Conservation (phyloP, 2,888 invertebrate genomes). For the Pristionchus mayeri region DNA sequence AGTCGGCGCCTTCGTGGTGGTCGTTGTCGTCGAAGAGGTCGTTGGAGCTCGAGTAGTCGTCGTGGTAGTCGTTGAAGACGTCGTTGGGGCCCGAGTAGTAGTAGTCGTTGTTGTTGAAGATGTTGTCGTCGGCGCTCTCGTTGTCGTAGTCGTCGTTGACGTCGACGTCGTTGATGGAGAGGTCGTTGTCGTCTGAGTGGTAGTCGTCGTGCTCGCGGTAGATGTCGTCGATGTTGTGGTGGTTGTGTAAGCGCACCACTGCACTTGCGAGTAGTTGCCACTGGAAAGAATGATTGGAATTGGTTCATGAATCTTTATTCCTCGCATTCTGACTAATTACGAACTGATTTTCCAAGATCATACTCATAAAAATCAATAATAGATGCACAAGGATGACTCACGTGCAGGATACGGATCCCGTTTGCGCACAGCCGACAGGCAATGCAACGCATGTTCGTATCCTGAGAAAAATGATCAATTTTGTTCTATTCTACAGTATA, state of each 20-base stretch:
- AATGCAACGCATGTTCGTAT: neutral
- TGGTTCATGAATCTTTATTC: neutral
- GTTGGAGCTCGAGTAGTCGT: neutral
- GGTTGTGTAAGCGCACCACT: conserved; percentile 42
- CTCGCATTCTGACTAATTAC: no score
- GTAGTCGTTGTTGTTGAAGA: neutral
- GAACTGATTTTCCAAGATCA: no score
- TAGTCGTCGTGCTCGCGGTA: neutral
- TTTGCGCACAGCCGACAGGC: conserved; percentile 10
- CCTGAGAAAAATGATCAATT: neutral
- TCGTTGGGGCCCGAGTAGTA: neutral
- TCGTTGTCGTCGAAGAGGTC: neutral
- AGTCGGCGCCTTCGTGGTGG: neutral
- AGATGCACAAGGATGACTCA: neutral
- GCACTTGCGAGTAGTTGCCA: conserved; percentile 33
- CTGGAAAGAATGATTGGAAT: neutral
- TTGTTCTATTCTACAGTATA: no score
- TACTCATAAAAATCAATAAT: neutral
- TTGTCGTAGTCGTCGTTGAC: neutral
- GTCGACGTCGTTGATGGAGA: neutral
- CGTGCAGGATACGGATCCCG: conserved; percentile 22
- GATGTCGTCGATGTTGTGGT: neutral
- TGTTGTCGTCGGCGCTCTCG: neutral
- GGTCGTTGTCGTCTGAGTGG: neutral
- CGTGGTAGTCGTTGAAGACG: neutral